Evolutionary conservation across 64 coral and sea anemone genomes (phyloP), one percentile per base, ranked within the genome.

Genomic region (Montipora sp.): DNA sequence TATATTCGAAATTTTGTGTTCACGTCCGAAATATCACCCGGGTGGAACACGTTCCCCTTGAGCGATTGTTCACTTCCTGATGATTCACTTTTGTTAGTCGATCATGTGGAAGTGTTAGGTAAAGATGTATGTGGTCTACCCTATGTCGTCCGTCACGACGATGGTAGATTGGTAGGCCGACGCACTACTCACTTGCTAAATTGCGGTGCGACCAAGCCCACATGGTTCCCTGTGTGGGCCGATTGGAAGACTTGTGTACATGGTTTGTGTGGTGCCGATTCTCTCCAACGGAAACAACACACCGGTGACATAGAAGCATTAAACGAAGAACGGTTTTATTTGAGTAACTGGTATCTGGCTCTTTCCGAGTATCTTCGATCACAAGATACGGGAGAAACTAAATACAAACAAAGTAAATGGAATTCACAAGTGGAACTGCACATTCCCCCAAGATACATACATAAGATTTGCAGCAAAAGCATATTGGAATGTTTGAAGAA

Each of bases 261-360:
- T 12, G 73, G 73, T 46, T 10, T 75, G 24, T 75, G 73, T 12
- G 73, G 73, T 3, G 23, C 13, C 3, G 24, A 44, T 8, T 8
- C 8, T 10, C 8, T 75, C 23, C 7, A 75, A 3, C 73, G 73
- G 2, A 75, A 14, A 1, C 10, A 6, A 75, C 4, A 36, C 1
- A 44, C 10, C 23, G 36, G 73, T 46, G 23, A 43, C 2, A 12
- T 46, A 36, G 73, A 75, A 45, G 73, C 73, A 24, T 14, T 79
- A 48, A 79, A 79, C 47, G 77, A 79, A 9, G 77, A 79, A 79
- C 12, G 77, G 8, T 79, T 79, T 20, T 79, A n/a, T 20, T 19
- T 53, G 48, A 79, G 77, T 16, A 48, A 79, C 11, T 16, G 13
- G 77, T 79, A 51, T 8, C 50, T 79, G 77, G 51, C 18, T 5